Conservation (phyloP, 2,797 vertebrate genomes). For the Poliocrania exsul region DNA sequence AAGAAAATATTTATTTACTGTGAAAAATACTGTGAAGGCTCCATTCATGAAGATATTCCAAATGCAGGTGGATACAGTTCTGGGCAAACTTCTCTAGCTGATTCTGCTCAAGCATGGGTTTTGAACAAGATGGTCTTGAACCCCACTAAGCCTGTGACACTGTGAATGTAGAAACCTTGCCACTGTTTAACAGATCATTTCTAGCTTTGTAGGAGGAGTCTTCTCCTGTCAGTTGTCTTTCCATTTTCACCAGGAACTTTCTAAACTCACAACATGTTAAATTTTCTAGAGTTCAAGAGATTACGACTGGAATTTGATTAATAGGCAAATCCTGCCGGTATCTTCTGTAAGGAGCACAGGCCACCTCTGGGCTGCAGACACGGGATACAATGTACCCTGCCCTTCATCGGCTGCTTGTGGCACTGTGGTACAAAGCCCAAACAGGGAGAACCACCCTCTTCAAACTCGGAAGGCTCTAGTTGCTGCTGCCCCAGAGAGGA, state of each 20-base stretch:
- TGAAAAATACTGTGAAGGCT: not conserved
- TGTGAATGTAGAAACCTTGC: not conserved
- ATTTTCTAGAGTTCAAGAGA: not conserved
- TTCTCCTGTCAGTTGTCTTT: not conserved
- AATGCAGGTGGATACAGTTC: not conserved
- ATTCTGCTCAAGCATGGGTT: not conserved
- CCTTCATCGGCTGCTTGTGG: not conserved
- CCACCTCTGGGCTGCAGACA: not conserved
- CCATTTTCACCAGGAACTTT: not conserved
- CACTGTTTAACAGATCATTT: not conserved
- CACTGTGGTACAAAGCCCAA: not conserved
- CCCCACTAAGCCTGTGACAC: not conserved
- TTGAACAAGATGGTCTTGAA: not conserved
- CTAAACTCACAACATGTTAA: not conserved
- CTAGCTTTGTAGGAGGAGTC: not conserved
- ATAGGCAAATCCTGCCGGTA: not conserved
- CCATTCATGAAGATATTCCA: not conserved
- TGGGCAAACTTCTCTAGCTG: not conserved
- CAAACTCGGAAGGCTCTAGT: not conserved
- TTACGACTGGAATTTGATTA: not conserved
- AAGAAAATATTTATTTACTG: not conserved
- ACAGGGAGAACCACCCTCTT: not conserved
- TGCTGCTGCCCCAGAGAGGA: not conserved
- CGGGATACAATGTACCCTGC: not conserved
- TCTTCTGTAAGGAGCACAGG: not conserved